Evolutionary conservation across 2,888 invertebrate genomes (phyloP).

Genomic region (Leptinotarsa tumamoca): DNA sequence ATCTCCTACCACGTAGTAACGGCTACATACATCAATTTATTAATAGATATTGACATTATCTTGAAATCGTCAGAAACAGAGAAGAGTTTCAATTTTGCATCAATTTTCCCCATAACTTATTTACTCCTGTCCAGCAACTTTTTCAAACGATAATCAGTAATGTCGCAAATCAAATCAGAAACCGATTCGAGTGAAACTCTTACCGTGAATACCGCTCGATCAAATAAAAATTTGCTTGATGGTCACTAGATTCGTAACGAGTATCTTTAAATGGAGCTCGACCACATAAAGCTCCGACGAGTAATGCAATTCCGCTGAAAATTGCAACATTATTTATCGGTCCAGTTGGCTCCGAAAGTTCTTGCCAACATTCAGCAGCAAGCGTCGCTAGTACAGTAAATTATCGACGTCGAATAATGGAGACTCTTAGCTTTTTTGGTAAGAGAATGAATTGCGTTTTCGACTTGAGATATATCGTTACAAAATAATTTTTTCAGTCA

Average conservation of each 20-base stretch:
- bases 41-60: too few species aligned
- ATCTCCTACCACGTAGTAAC: too few species aligned
- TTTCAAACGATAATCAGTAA: neutral
- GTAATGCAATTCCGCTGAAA: slow-evolving; percentile 32
- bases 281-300: slow-evolving; percentile 30
- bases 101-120: too few species aligned
- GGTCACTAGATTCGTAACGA: slow-evolving; percentile 27
- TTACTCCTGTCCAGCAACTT: too few species aligned
- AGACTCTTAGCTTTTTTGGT: neutral
- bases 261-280: slow-evolving; percentile 20
- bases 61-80: too few species aligned
- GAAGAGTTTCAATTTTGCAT: too few species aligned
- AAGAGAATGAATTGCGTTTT: too few species aligned
- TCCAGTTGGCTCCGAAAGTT: slow-evolving; percentile 29
- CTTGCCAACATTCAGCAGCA: slow-evolving; percentile 19
- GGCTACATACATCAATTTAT: too few species aligned
- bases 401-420: neutral
- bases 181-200: neutral
- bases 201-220: neutral
- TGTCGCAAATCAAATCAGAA: neutral
- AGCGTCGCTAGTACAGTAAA: slow-evolving; percentile 1
- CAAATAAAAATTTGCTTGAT: slow-evolving; percentile 7
- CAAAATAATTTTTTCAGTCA: too few species aligned
- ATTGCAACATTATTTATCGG: slow-evolving; percentile 36
- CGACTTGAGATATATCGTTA: too few species aligned